Base-by-base conservation (phyloP, 1,140 invertebrate genomes). In the Sycophaga agraensis region DNA sequence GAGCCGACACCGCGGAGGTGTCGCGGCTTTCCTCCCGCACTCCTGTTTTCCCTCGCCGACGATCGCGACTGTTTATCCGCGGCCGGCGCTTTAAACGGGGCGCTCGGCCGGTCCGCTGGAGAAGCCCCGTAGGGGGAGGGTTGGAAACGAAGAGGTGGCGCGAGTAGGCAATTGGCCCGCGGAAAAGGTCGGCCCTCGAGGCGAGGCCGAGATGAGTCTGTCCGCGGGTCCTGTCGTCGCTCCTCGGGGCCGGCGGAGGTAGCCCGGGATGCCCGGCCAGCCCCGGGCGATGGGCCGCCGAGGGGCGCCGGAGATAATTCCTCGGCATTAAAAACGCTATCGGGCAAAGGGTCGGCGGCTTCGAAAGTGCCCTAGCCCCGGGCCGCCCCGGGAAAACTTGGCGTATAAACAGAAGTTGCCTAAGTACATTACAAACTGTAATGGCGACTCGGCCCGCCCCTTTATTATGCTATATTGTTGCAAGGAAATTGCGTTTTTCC, bases 381-480 rank as follows among this genome's bases (percentile, higher is more conserved):
- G 37, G 56, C 34, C 46, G 11, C 31, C 51, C 59, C 55, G 68
- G 67, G 70, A 73, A 81, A 81, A 79, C 73, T 79, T 80, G 73
- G 75, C 77, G 70, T 79, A 81, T 81, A 81, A 81, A 81, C 79
- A 81, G 73, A 79, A 81, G 77, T 81, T 79, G 71, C 73, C 72
- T 79, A 79, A 81, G 77, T 79, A 78, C 76, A 79, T 81, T 81
- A 81, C 75, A 78, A 80, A 76, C 72, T 77, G 76, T 80, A 79
- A 79, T 75, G 71, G 77, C 66, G 74, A 76, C 78, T 78, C 69
- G 72, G 73, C 61, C 70, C 65, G 66, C 59, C 66, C 74, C 73
- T 76, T 80, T 78, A 78, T 78, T 77, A 78, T 76, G 70, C 72
- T 70, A 79, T 77, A 77, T 78, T 78, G 73, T 78, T 76, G 73